phyloP scores from a whole-genome alignment of 2,797 vertebrate genomes.

The Poeciliopsis turneri region DNA sequence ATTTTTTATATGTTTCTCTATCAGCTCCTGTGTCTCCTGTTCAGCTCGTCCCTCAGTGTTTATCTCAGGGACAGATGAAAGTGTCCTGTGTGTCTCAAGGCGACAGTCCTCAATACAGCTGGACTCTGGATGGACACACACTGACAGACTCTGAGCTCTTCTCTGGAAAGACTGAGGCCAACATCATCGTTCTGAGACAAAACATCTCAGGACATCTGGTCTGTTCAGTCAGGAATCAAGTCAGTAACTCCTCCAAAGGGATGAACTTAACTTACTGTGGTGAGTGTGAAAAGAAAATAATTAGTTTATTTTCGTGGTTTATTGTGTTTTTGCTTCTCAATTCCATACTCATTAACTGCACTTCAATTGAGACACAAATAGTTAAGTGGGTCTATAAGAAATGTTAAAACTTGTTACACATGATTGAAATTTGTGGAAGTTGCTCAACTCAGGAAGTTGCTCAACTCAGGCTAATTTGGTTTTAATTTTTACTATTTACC shows the following conservation, averaged over 20 bases:
- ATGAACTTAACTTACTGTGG: background rate
- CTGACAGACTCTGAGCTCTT: constrained; percentile 48
- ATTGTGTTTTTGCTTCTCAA: background rate
- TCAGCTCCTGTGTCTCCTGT: background rate
- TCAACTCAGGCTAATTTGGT: too few species aligned
- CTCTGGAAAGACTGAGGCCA: constrained; percentile 15
- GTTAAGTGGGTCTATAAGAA: constrained; percentile 2
- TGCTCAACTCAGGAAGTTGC: too few species aligned
- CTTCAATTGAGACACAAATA: background rate
- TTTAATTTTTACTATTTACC: too few species aligned
- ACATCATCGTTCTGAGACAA: constrained; percentile 51
- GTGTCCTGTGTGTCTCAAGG: constrained; percentile 58
- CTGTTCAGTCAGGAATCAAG: constrained; percentile 39
- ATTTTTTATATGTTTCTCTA: too few species aligned
- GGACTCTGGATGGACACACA: constrained; percentile 57
- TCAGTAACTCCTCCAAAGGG: fast-evolving
- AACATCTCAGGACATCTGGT: constrained; percentile 28
- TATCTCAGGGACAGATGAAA: constrained; percentile 19
- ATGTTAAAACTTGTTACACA: background rate
- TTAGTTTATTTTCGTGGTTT: too few species aligned
- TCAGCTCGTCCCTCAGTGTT: constrained; percentile 16
- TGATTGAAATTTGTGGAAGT: too few species aligned
- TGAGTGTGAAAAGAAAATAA: constrained; percentile 35
- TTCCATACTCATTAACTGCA: background rate
- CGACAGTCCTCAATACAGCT: constrained; percentile 59